These are phyloP conservation scores for Shinisaurus crocodilurus DNA, from an alignment of 2,113 vertebrate species.

Conservation along the genomic window DNA sequence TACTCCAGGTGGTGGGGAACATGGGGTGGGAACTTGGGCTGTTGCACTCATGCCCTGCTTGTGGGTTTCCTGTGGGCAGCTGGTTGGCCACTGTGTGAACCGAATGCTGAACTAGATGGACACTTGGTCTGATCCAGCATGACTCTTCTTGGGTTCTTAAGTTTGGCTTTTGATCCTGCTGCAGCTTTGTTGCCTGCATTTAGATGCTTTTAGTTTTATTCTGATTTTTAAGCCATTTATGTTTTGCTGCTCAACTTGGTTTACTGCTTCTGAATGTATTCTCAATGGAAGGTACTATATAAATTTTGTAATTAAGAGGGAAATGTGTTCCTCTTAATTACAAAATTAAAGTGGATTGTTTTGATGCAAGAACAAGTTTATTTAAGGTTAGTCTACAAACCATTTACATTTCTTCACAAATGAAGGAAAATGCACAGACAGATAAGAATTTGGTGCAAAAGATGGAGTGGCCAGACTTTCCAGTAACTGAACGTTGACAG, in stretches of 20 bases:
- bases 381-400: neutral
- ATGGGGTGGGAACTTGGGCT: no score
- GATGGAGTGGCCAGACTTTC: neutral
- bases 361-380: no score
- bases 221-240: neutral
- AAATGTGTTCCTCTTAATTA: neutral
- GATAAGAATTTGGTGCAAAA: no score
- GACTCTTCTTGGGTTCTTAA: neutral
- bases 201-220: neutral
- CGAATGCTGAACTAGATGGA: no score
- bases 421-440: neutral
- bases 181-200: neutral
- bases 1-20: no score
- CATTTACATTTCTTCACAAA: neutral
- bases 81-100: no score
- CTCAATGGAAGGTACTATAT: neutral
- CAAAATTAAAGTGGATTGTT: neutral
- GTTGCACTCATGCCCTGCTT: no score
- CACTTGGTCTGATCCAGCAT: no score
- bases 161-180: neutral
- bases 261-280: neutral
- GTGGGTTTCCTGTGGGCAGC: no score
- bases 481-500: neutral
- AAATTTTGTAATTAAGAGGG: neutral
- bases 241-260: neutral